Percentiles rank a stretch among this genome's conserved stretches.
These are phyloP conservation scores for Engystomops pustulosus DNA, from an alignment of 2,113 vertebrate species.

Conservation along the genomic window DNA sequence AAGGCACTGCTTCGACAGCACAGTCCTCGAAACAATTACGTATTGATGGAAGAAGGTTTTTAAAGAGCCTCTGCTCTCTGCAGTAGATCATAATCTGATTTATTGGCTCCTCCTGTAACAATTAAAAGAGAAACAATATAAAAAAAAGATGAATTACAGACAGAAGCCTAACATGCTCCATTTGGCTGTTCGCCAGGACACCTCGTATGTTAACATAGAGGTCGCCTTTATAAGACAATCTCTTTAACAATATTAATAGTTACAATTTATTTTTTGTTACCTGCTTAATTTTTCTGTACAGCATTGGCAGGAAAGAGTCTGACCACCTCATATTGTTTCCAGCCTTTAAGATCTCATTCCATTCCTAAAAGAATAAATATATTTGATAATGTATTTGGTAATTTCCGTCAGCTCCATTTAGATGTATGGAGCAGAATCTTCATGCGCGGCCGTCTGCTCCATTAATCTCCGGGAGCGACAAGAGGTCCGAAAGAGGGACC, in stretches of 20 bases:
- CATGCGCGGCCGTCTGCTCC: too few relatives aligned
- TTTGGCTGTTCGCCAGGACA: too few relatives aligned
- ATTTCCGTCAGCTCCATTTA: too few relatives aligned
- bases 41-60: constrained; percentile 63
- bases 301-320: constrained; percentile 71
- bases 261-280: constrained; percentile 67
- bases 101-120: constrained; percentile 72
- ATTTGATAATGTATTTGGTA: too few relatives aligned
- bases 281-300: constrained; percentile 81
- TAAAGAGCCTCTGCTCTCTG: constrained; percentile 26
- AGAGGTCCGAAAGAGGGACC: too few relatives aligned
- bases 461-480: too few relatives aligned
- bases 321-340: constrained; percentile 74
- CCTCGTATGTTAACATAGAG: too few relatives aligned
- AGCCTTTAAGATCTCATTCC: constrained; percentile 76
- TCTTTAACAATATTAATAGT: too few relatives aligned
- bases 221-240: too few relatives aligned
- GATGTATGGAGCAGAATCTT: too few relatives aligned
- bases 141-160: not conserved
- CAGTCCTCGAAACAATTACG: constrained; percentile 76
- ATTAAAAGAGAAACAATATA: too few relatives aligned
- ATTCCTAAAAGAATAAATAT: constrained; percentile 79
- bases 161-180: too few relatives aligned
- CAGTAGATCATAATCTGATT: constrained; percentile 81
- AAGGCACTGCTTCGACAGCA: constrained; percentile 81